Percentiles rank a stretch among this genome's conserved stretches.
Evolutionary conservation across 2,888 invertebrate species (phyloP).

Genomic region (Sclerodermus sp.): DNA sequence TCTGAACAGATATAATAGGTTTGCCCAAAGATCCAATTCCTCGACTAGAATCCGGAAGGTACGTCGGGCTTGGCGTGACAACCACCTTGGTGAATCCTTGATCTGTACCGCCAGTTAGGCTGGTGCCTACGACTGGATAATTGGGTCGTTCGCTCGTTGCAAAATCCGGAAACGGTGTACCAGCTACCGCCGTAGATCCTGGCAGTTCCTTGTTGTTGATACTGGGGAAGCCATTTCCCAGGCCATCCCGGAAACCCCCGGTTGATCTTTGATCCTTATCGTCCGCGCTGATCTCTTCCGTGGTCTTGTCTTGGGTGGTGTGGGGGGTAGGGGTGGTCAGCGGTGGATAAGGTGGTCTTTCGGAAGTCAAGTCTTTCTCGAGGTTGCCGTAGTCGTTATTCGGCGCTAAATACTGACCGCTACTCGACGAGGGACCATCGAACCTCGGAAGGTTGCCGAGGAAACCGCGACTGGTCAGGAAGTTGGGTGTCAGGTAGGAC

Average conservation of each 20-base stretch:
- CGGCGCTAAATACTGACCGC: not conserved
- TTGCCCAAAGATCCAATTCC: not conserved
- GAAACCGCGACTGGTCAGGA: not conserved
- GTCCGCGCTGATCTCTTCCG: too few species aligned
- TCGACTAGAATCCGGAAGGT: not conserved
- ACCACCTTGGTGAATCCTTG: not conserved
- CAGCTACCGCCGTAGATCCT: slow-evolving; percentile 28
- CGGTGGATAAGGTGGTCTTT: slow-evolving; percentile 8
- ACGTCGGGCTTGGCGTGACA: too few species aligned
- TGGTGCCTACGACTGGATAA: too few species aligned
- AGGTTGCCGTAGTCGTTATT: not conserved
- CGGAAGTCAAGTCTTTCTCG: not conserved
- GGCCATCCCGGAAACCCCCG: slow-evolving; percentile 29
- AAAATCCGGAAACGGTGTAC: not conserved
- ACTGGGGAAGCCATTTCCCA: slow-evolving; percentile 34
- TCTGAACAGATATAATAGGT: not conserved
- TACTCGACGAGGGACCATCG: not conserved
- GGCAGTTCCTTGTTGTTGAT: slow-evolving; percentile 24
- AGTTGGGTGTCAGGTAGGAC: not conserved
- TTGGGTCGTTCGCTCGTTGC: not conserved
- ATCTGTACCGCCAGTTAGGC: not conserved
- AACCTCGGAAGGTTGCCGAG: not conserved
- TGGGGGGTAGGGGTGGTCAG: too few species aligned
- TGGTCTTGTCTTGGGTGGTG: too few species aligned
- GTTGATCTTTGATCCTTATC: slow-evolving; percentile 13